Conservation (phyloP, 2,888 invertebrate genomes). For the Epinotia bilunana region DNA sequence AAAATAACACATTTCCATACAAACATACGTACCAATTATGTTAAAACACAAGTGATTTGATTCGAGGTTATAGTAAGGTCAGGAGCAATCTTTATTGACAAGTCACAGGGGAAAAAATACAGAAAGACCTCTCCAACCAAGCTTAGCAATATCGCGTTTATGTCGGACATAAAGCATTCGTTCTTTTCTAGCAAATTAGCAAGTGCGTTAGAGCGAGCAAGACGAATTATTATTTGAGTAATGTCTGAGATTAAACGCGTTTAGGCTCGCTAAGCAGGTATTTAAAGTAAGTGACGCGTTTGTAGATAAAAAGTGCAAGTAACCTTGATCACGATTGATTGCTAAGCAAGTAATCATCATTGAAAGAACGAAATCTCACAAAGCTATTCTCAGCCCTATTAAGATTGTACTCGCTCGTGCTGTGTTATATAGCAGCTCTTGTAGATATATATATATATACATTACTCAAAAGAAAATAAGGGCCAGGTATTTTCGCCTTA, state of each 20-base stretch:
- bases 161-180: not conserved
- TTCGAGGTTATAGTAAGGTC: constrained; percentile 3
- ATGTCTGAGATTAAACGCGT: no score
- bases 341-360: not conserved
- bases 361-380: not conserved
- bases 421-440: not conserved
- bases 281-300: not conserved
- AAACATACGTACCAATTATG: not conserved
- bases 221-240: no score
- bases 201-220: no score
- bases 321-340: not conserved
- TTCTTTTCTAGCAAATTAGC: no score
- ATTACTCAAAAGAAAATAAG: no score
- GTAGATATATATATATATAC: no score
- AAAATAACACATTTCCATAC: not conserved
- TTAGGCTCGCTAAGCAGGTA: not conserved
- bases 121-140: not conserved
- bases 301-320: not conserved
- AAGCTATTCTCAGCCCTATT: not conserved
- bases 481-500: no score
- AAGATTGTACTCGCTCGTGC: not conserved
- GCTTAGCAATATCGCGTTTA: no score
- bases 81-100: not conserved
- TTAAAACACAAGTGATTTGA: constrained; percentile 1
- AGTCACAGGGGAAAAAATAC: not conserved